These are phyloP conservation scores for Hippopotamus amphibius DNA, from an alignment of 2,113 vertebrate genomes.

Conservation along the genomic window DNA sequence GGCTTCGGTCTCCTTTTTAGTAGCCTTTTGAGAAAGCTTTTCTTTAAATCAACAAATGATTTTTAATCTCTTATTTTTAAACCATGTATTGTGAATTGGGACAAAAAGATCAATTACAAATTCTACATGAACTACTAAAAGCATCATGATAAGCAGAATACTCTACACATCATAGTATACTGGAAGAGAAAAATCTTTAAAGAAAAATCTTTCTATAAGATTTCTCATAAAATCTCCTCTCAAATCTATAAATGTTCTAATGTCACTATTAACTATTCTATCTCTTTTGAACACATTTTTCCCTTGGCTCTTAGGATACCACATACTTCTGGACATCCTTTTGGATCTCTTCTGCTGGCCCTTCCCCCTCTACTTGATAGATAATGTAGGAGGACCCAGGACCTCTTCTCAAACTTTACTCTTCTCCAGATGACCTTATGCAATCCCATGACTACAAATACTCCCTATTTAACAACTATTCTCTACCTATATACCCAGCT, in stretches of 20 bases:
- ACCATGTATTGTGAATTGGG: neutral
- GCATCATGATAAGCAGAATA: neutral
- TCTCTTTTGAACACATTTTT: neutral
- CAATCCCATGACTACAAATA: neutral
- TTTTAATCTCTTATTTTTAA: slow-evolving; percentile 15
- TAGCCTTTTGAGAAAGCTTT: slow-evolving; percentile 26
- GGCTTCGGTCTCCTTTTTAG: neutral
- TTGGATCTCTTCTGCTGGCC: neutral
- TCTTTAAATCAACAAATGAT: slow-evolving; percentile 29
- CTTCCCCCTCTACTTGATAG: neutral
- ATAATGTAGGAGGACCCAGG: neutral
- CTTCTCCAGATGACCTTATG: neutral
- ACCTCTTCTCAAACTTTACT: neutral
- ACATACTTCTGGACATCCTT: neutral
- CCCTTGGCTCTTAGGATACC: neutral
- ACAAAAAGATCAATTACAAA: neutral
- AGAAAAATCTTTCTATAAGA: neutral
- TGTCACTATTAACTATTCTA: neutral
- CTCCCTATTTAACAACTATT: neutral
- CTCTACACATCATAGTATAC: neutral
- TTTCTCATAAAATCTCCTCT: neutral
- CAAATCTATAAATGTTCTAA: neutral
- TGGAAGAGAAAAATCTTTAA: neutral
- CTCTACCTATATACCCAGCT: neutral
- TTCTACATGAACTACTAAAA: neutral